Percentiles rank a stretch among this genome's conserved stretches.
These are phyloP conservation scores for Strigops habroptila DNA, from an alignment of 2,113 vertebrate species.

Conservation along the genomic window DNA sequence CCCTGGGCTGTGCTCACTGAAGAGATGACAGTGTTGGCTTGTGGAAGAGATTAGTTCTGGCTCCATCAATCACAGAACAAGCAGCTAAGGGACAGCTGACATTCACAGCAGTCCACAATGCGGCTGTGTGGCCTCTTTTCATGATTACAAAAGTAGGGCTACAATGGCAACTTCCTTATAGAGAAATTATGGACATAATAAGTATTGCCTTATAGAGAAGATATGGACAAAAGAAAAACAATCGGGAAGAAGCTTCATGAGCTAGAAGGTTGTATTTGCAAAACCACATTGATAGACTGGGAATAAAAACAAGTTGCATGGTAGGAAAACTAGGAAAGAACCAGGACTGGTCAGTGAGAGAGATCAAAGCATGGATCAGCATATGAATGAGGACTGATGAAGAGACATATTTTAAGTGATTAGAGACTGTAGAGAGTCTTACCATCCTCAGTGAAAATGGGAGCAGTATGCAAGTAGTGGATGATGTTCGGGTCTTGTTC, in stretches of 20 bases:
- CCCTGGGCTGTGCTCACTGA: neutral
- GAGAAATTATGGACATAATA: neutral
- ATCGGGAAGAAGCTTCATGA: neutral
- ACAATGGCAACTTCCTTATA: neutral
- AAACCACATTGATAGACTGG: neutral
- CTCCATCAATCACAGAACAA: slow-evolving; percentile 16
- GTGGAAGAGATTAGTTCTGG: neutral
- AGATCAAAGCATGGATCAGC: neutral
- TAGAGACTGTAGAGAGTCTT: slow-evolving; percentile 21
- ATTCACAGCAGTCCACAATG: neutral
- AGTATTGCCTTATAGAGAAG: neutral
- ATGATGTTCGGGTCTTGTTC: slow-evolving; percentile 77
- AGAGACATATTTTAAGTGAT: neutral
- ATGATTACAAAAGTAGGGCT: neutral
- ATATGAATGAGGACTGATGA: neutral
- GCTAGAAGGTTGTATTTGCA: neutral
- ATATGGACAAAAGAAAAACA: neutral
- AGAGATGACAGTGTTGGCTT: neutral
- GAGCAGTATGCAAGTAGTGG: slow-evolving; percentile 78
- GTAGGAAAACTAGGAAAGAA: neutral
- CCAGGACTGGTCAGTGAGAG: neutral
- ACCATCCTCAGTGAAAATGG: slow-evolving; percentile 82
- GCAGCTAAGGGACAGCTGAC: slow-evolving; percentile 28
- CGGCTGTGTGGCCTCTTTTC: neutral
- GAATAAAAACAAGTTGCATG: neutral